Percentiles rank a stretch among this genome's conserved stretches.
Evolutionary conservation across 2,797 vertebrate genomes (phyloP).

Genomic region (Diceros bicornis): DNA sequence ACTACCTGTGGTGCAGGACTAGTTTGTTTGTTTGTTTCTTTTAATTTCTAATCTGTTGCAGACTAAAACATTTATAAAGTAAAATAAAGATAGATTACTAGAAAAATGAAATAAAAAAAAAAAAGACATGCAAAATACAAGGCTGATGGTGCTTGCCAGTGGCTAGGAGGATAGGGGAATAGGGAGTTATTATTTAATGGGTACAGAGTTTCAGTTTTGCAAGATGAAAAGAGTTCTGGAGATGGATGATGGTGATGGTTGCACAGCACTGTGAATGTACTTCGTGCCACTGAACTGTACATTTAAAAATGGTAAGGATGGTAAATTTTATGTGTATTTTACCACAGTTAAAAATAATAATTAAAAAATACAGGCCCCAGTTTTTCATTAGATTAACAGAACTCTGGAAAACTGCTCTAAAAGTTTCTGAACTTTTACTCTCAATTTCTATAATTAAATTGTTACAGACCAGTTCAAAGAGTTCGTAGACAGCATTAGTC

Average conservation of each 20-base stretch:
- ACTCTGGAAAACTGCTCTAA: background rate
- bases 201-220: background rate
- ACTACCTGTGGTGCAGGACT: background rate
- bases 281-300: background rate
- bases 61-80: conserved; percentile 16
- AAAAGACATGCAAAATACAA: background rate
- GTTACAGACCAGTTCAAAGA: background rate
- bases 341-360: background rate
- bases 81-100: conserved; percentile 19
- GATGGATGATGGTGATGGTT: background rate
- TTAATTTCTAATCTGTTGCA: background rate
- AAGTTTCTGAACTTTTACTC: conserved; percentile 36
- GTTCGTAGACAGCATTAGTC: background rate
- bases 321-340: background rate
- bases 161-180: too few relatives aligned
- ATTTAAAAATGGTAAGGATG: background rate
- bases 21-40: background rate
- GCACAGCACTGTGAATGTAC: background rate
- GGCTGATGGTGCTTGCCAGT: background rate
- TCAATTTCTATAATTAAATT: background rate
- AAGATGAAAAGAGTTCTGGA: background rate
- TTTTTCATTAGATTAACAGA: conserved; percentile 12
- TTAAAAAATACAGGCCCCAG: background rate
- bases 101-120: background rate
- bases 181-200: background rate